Conservation (phyloP, 2,113 vertebrate species). For the Chitala chitala region DNA sequence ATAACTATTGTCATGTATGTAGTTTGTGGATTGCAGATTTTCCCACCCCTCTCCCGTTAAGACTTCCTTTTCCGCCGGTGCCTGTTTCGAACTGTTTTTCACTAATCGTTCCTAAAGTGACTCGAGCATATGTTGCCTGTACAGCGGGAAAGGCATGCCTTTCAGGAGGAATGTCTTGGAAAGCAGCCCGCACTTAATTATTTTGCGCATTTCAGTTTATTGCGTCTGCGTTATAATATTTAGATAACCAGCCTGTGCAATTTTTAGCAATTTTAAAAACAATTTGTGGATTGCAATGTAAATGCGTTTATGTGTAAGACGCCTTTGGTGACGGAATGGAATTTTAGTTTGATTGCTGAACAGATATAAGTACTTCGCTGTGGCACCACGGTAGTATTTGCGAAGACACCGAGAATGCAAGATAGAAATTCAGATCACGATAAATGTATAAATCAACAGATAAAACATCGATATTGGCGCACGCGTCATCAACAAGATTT, state of each 20-base stretch:
- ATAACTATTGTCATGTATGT: not conserved
- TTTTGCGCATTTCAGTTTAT: conserved; percentile 18
- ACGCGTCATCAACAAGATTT: not conserved
- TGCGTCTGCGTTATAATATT: conserved; percentile 1
- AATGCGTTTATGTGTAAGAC: not conserved
- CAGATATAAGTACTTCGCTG: conserved; percentile 14
- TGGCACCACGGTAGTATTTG: not conserved
- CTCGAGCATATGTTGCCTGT: conserved; percentile 1
- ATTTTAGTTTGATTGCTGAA: conserved; percentile 27
- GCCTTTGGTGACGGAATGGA: not conserved
- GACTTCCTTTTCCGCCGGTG: conserved; percentile 22
- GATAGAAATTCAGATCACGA: not conserved
- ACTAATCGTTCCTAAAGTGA: conserved; percentile 6
- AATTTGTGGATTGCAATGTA: not conserved
- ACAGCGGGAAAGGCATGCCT: not conserved
- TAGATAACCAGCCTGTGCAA: conserved; percentile 5
- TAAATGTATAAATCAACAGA: not conserved
- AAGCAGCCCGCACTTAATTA: not conserved
- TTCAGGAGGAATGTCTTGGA: not conserved
- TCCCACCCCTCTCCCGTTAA: conserved; percentile 3
- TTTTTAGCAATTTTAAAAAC: conserved; percentile 12
- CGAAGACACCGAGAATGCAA: not conserved
- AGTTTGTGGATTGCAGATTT: conserved; percentile 11
- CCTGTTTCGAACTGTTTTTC: conserved; percentile 7
- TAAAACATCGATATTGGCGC: not conserved